These are phyloP conservation scores for Lerema accius DNA, from an alignment of 1,140 invertebrate species.

Conservation along the genomic window DNA sequence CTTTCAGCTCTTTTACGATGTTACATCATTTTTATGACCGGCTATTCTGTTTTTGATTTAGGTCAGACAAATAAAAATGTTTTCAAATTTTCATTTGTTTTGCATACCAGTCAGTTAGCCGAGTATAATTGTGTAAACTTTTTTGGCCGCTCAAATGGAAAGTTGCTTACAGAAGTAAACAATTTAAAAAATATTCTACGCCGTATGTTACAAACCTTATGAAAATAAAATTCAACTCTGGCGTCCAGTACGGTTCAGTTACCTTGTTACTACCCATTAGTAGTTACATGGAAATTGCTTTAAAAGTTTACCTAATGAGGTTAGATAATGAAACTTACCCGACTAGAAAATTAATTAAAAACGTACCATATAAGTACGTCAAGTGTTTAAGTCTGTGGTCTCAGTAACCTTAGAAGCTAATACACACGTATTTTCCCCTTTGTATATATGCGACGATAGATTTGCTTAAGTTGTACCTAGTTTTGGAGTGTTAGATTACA, in stretches of 20 bases:
- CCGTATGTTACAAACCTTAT: neutral
- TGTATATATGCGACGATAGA: too few relatives aligned
- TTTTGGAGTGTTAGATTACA: too few relatives aligned
- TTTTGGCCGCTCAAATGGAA: neutral
- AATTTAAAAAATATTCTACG: neutral
- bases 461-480: too few relatives aligned
- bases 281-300: conserved; percentile 24
- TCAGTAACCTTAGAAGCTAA: neutral
- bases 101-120: neutral
- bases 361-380: neutral
- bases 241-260: conserved; percentile 1
- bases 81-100: neutral
- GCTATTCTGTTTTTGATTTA: conserved; percentile 31
- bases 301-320: conserved; percentile 28
- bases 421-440: neutral
- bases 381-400: conserved; percentile 6
- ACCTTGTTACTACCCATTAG: conserved; percentile 19
- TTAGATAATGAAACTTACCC: conserved; percentile 12
- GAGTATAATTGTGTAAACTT: neutral
- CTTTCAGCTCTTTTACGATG: conserved; percentile 31
- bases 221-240: neutral
- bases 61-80: conserved; percentile 30
- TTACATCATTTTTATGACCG: conserved; percentile 31
- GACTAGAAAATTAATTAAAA: conserved; percentile 20
- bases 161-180: neutral